Evolutionary conservation across 2,888 invertebrate genomes (phyloP).

Genomic region (Monochamus alternatus): DNA sequence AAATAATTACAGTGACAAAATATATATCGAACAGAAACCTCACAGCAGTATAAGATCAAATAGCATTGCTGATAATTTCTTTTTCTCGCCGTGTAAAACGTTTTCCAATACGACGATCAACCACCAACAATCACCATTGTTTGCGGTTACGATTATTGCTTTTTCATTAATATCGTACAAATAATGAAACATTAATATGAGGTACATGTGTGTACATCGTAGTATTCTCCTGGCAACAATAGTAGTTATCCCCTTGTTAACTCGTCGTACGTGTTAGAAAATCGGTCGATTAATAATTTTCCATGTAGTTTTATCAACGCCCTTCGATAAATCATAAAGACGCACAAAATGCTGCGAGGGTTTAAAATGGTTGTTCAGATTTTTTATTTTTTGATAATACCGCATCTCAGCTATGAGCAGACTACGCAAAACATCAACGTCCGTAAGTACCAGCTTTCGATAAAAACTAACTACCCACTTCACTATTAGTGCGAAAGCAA

Average conservation of each 20-base stretch:
- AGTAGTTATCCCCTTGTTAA: neutral
- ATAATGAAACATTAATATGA: conserved; percentile 27
- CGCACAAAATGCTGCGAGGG: conserved; percentile 14
- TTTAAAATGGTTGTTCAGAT: neutral
- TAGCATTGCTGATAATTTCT: neutral
- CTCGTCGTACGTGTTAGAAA: neutral
- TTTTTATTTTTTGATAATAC: neutral
- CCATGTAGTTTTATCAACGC: conserved; percentile 3
- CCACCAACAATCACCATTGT: conserved; percentile 3
- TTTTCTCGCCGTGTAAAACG: neutral
- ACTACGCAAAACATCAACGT: conserved; percentile 83
- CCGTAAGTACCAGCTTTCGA: conserved; percentile 73
- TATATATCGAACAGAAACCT: too few species aligned
- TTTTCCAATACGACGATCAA: neutral
- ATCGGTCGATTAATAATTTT: conserved; percentile 10
- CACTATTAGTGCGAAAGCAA: too few species aligned
- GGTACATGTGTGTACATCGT: conserved; percentile 34
- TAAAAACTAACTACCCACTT: neutral
- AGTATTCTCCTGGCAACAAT: conserved; percentile 30
- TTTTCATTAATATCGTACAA: conserved; percentile 25
- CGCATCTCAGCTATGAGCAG: conserved; percentile 66
- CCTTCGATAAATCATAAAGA: neutral
- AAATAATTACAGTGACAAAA: too few species aligned
- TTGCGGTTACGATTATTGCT: conserved; percentile 21
- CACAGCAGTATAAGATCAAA: too few species aligned